Percentiles rank a stretch among this genome's conserved stretches.
These are phyloP conservation scores for Serinus canaria DNA, from an alignment of 2,113 vertebrate genomes.

Conservation along the genomic window DNA sequence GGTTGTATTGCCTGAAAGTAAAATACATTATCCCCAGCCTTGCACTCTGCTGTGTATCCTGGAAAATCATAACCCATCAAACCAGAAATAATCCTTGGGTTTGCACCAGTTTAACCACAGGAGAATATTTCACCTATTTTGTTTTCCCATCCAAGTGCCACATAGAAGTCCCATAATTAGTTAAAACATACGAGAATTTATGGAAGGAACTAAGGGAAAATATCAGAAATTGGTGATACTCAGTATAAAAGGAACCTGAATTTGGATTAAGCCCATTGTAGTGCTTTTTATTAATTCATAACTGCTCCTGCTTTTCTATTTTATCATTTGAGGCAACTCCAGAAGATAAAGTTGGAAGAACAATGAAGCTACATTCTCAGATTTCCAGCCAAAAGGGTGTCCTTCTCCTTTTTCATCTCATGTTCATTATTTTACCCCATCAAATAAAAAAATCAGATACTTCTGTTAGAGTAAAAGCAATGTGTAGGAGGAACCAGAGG, in stretches of 20 bases:
- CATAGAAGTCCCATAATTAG: neutral
- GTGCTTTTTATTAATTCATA: neutral
- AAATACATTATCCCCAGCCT: neutral
- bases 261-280: neutral
- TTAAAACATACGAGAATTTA: neutral
- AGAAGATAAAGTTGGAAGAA: neutral
- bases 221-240: neutral
- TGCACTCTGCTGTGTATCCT: neutral
- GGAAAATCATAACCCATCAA: neutral
- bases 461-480: neutral
- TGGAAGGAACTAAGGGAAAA: neutral
- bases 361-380: neutral
- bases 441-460: neutral
- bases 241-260: neutral
- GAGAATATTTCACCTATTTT: neutral
- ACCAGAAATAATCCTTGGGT: neutral
- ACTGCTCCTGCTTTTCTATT: neutral
- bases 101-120: neutral
- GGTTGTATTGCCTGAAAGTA: neutral
- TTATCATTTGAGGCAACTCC: neutral
- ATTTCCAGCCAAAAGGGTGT: slow-evolving; percentile 16
- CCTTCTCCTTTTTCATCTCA: neutral
- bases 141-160: neutral
- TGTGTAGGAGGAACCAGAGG: neutral
- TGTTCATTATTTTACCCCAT: slow-evolving; percentile 7